Evolutionary conservation across 2,113 vertebrate species (phyloP).

Genomic region (Sinocyclocheilus anophthalmus): DNA sequence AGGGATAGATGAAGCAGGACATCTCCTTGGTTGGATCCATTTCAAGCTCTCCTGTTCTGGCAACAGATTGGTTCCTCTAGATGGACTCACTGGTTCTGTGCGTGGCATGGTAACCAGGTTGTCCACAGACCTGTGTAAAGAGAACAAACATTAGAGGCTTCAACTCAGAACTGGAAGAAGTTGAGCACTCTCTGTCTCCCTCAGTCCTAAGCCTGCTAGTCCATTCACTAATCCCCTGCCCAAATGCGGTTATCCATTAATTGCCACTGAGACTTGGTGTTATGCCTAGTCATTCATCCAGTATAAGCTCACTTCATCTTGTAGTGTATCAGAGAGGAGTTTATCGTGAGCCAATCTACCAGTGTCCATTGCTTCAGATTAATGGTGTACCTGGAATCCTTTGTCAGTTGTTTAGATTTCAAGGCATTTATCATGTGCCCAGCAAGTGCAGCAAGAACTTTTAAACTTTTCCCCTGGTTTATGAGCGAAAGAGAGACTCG

Average conservation of each 20-base stretch:
- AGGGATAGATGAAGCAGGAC: constrained; percentile 41
- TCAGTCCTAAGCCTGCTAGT: background rate
- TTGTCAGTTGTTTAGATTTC: constrained; percentile 15
- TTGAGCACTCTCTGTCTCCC: background rate
- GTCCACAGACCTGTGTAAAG: constrained; percentile 75
- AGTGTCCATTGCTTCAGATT: constrained; percentile 14
- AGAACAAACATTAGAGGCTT: constrained; percentile 30
- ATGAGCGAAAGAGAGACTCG: background rate
- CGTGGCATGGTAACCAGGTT: constrained; percentile 78
- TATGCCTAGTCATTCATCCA: constrained; percentile 23
- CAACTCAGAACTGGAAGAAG: background rate
- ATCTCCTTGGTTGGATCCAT: constrained; percentile 24
- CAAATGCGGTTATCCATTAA: constrained; percentile 39
- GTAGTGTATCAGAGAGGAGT: constrained; percentile 8
- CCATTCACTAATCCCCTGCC: background rate
- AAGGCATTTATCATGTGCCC: constrained; percentile 13
- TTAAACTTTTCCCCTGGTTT: background rate
- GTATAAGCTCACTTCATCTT: constrained; percentile 22
- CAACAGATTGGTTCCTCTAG: constrained; percentile 65
- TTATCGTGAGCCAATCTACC: constrained; percentile 4
- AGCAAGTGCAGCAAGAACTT: constrained; percentile 1
- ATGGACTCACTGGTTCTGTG: constrained; percentile 71
- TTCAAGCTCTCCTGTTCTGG: constrained; percentile 50
- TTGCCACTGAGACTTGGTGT: constrained; percentile 18
- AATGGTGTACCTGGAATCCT: constrained; percentile 3